Base-by-base conservation (phyloP, 2,888 invertebrate species). In the Panopea generosa region DNA sequence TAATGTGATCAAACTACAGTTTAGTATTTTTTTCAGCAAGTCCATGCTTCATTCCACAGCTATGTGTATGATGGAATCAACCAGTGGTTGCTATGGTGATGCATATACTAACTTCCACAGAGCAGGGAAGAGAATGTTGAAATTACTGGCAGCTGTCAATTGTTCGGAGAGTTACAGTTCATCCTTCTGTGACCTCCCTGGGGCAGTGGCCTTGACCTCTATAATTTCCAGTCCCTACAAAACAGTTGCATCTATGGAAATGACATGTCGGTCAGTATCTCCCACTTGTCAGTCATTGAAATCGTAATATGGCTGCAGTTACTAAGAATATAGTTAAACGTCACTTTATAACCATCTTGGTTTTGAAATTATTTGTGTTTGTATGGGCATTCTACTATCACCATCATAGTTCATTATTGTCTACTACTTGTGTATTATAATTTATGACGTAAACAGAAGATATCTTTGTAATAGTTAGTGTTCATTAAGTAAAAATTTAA, bases 31-130 rank as follows among this genome's bases (percentile, higher is more conserved):
- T 40, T 24, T 0, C 27, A 63, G 61, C 20, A 22, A 11, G 33
- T 20, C 27, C 9, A 33, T 22, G 18, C 38, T 63, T 43, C n/a
- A 56, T 24, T n/a, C 47, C 11, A 40, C 61, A 20, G 70, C 70
- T 0, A 43, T 11, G 6, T 71, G 70, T 40, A 57, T 76, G 67
- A 49, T 59, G 27, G 27, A 20, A 33, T 57, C 67, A 0, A 71
- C 71, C n/a, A 27, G 16, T 20, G 76, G 76, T 9, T 76, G 76
- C 40, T 50, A 71, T 27, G 49, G 59, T 6, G 47, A 40, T 4
- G n/a, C 59, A 3, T 56, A 55, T 11, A n/a, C 27, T 18, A 43
- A 65, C 24, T 29, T 71, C n/a, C 26, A 65, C 29, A 49, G 16
- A 11, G 45, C 43, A 40, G 72, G 72, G 50, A 27, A 60, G 50